These are phyloP conservation scores for Cephus spinipes DNA, from an alignment of 2,888 invertebrate species.

Conservation along the genomic window DNA sequence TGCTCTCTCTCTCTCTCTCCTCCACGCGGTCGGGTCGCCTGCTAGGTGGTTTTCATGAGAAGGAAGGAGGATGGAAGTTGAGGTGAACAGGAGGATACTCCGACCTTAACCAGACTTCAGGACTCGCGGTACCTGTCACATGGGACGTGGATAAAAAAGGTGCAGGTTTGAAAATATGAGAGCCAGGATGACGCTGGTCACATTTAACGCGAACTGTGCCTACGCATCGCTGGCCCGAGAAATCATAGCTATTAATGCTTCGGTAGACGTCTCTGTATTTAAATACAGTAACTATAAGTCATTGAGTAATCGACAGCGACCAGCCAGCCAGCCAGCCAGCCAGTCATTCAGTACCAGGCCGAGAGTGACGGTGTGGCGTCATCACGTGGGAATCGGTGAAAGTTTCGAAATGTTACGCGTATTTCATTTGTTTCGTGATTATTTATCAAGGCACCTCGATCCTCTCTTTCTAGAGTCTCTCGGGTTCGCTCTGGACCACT, in stretches of 20 bases:
- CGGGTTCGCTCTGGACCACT: constrained; percentile 14
- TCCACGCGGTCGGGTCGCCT: background rate
- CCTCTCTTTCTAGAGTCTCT: background rate
- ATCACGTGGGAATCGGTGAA: constrained; percentile 43
- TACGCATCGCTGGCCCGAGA: constrained; percentile 35
- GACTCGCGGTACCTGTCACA: background rate
- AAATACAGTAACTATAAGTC: constrained; percentile 38
- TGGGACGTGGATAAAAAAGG: background rate
- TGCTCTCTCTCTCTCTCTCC: background rate
- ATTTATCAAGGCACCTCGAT: constrained; percentile 22
- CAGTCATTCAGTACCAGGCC: constrained; percentile 12
- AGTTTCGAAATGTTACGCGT: constrained; percentile 35
- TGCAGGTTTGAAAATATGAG: background rate
- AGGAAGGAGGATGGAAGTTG: background rate
- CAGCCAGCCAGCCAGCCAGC: background rate
- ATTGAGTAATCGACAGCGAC: constrained; percentile 41
- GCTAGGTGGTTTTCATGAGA: background rate
- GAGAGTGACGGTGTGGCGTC: constrained; percentile 32
- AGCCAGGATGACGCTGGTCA: constrained; percentile 16
- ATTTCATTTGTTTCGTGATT: constrained; percentile 32
- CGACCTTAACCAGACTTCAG: background rate
- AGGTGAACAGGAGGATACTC: background rate
- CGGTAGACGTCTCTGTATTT: constrained; percentile 31
- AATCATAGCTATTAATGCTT: constrained; percentile 41
- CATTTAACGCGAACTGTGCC: constrained; percentile 34